Percentiles rank a stretch among this genome's conserved stretches.
phyloP scores from a whole-genome alignment of 1,140 invertebrate genomes.

The Akabosia matsudoensis region DNA sequence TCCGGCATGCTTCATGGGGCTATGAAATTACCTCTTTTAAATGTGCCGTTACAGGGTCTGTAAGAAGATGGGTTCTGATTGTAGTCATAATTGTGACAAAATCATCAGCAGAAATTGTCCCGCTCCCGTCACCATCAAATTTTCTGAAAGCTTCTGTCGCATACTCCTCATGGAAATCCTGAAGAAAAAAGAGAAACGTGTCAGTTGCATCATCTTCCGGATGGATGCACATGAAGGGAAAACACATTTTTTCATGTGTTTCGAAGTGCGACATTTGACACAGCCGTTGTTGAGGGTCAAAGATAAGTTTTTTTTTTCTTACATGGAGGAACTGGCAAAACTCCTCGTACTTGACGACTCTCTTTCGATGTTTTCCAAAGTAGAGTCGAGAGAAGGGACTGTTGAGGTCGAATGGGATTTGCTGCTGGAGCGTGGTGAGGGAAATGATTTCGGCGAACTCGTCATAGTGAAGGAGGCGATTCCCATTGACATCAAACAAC shows the following conservation, averaged over 20 bases:
- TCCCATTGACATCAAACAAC: constrained; percentile 18
- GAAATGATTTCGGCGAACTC: constrained; percentile 12
- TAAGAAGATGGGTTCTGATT: constrained; percentile 16
- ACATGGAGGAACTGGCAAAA: constrained; percentile 21
- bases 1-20: no score
- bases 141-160: constrained; percentile 67
- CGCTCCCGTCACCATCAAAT: constrained; percentile 18
- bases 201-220: background rate
- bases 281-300: no score
- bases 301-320: no score
- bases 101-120: constrained; percentile 26
- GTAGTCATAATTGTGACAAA: constrained; percentile 32
- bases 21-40: constrained; percentile 21
- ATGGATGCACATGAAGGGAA: no score
- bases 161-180: constrained; percentile 99
- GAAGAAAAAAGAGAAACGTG: constrained; percentile 16
- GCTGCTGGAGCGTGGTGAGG: constrained; percentile 2
- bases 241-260: no score
- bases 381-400: constrained; percentile 2
- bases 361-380: background rate
- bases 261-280: no score
- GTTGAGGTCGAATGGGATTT: constrained; percentile 3
- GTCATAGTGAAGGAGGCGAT: background rate
- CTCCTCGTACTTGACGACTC: background rate
- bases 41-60: constrained; percentile 16